Conservation (phyloP, 2,113 vertebrate species). For the Ctenomys sociabilis region DNA sequence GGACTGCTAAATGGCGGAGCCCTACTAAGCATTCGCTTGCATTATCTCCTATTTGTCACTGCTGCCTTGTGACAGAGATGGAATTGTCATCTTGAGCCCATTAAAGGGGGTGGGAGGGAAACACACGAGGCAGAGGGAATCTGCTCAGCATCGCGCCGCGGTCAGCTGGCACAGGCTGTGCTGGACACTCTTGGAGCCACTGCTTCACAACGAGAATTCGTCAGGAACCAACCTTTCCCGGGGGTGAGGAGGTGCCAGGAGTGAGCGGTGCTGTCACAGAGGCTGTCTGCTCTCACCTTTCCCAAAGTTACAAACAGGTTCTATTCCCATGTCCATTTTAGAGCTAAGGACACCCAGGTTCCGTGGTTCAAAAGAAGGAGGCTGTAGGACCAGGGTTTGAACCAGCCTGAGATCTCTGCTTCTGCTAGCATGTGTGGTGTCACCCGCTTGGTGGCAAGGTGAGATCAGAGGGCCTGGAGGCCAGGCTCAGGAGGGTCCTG, state of each 20-base stretch:
- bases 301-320: neutral
- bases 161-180: neutral
- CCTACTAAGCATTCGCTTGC: neutral
- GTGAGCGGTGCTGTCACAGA: neutral
- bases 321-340: neutral
- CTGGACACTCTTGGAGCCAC: neutral
- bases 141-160: neutral
- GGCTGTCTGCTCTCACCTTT: neutral
- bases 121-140: slow-evolving; percentile 15
- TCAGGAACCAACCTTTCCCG: neutral
- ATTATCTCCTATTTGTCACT: neutral
- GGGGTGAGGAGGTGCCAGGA: neutral
- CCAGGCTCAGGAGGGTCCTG: neutral
- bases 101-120: neutral
- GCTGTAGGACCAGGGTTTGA: neutral
- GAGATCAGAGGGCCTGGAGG: accelerated
- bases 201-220: neutral
- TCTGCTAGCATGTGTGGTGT: accelerated
- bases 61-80: neutral
- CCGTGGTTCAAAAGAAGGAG: neutral
- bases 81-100: neutral
- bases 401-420: accelerated
- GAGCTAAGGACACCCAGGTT: neutral
- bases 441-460: neutral
- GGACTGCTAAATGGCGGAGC: neutral